Conservation (phyloP, 2,113 vertebrate species). For the Emydura subglobosa region DNA sequence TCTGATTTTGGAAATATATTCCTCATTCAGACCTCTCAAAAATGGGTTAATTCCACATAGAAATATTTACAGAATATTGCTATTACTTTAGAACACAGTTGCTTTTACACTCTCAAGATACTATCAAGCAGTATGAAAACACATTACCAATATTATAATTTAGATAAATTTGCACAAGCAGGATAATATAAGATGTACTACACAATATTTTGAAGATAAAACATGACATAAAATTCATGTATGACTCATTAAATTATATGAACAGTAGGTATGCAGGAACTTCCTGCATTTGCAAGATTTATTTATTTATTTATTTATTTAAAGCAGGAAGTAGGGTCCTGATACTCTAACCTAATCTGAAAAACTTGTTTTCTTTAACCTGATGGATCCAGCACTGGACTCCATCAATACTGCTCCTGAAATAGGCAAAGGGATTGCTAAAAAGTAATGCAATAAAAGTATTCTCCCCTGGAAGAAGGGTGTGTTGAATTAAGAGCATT, state of each 20-base stretch:
- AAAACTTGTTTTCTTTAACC: not conserved
- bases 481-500: not conserved
- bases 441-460: not conserved
- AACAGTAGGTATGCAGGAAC: not conserved
- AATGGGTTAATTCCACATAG: not conserved
- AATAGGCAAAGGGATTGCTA: not conserved
- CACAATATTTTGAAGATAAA: not conserved
- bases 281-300: not conserved
- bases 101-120: not conserved
- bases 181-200: not conserved
- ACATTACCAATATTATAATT: not conserved
- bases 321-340: not conserved
- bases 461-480: not conserved
- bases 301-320: not conserved
- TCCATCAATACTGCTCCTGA: not conserved
- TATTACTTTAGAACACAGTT: not conserved
- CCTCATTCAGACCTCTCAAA: not conserved
- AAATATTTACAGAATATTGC: not conserved
- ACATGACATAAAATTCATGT: accelerated
- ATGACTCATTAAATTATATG: not conserved
- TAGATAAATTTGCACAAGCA: not conserved
- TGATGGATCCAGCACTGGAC: not conserved
- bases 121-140: not conserved
- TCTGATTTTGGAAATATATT: not conserved
- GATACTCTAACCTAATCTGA: not conserved